Conservation (phyloP, 1,140 invertebrate species). For the Elysia chlorotica region DNA sequence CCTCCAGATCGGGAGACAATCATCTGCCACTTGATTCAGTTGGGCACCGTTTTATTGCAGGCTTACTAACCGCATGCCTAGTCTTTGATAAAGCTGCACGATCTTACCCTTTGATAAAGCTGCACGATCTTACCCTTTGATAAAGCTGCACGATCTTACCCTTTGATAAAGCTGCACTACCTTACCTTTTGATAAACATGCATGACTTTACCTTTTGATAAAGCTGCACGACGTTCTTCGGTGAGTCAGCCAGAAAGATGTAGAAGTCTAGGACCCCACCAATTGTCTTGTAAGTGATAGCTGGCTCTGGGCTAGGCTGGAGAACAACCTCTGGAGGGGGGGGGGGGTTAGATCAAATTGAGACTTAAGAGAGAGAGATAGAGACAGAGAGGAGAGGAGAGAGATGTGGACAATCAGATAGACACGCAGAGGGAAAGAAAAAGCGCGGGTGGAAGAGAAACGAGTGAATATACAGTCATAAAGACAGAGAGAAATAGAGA, state of each 20-base stretch:
- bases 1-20: too few species aligned
- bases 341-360: background rate
- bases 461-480: too few species aligned
- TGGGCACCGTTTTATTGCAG: background rate
- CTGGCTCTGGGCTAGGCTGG: conserved; percentile 62
- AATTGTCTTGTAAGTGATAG: conserved; percentile 51
- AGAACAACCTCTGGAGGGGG: conserved; percentile 72
- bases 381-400: background rate
- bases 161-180: background rate
- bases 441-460: too few species aligned
- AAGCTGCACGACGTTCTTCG: conserved; percentile 77
- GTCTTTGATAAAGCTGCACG: background rate
- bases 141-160: background rate
- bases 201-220: conserved; percentile 67
- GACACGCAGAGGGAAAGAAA: too few species aligned
- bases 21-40: background rate
- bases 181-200: background rate
- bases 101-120: background rate
- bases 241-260: conserved; percentile 60
- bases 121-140: background rate
- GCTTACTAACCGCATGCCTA: background rate
- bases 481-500: too few species aligned
- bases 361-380: background rate
- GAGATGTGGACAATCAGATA: background rate
- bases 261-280: conserved; percentile 60